These are phyloP conservation scores for cat (Felis catus) DNA, from an alignment of 2,113 vertebrate species.

Conservation along the genomic window F.catus_Fca126_mat1.0 CM031418.1:104431001-104431500, in stretches of 20 bases:
- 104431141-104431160: neutral
- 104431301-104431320: neutral
- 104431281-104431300: neutral
- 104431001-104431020: neutral
- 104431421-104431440: neutral
- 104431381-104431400: neutral
- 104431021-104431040: neutral
- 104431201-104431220: neutral
- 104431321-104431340: neutral
- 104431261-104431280: neutral
- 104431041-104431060: neutral
- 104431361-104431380: neutral
- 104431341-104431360: neutral
- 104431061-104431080: neutral
- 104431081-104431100: neutral
- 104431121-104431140: neutral
- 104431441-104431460: neutral
- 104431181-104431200: neutral
- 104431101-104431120: neutral
- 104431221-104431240: neutral
- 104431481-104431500: no score
- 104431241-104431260: neutral
- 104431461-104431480: neutral
- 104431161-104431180: neutral
- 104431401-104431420: neutral